Base-by-base conservation (phyloP, 2,888 invertebrate genomes). In the Ophioninae sp. region DNA sequence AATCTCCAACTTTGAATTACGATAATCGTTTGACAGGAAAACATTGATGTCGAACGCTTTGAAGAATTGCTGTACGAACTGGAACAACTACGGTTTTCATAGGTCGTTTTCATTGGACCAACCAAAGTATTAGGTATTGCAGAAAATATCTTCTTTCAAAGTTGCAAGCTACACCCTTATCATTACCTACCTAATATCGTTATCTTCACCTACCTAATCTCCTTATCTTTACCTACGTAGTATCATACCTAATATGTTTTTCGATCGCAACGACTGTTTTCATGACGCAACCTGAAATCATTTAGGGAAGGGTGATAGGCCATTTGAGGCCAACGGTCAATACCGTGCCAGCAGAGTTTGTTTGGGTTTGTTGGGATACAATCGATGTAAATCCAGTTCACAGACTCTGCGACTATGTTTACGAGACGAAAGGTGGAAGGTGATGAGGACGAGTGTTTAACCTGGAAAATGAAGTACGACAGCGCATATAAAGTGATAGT, bases 351-450 rank as follows among this genome's bases (percentile, higher is more conserved):
- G 6, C 20, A 7, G 17, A 17, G 23, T 3, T n/a, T 44, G 68
- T 59, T 6, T 69, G 23, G 17, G 13, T 44, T 51, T 68, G 41
- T 59, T 23, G 69, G 79, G 75, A 83, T 74, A 75, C 78, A 82
- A 67, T 78, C 77, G 79, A 72, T 56, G 83, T 85, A 51, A 59
- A 79, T 71, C 68, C 64, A 79, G 76, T 68, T 73, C 58, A 75
- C 69, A 51, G 84, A 77, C 78, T 69, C 75, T 51, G 86, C 87
- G 89, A 59, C 41, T 44, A 87, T 90, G 90, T 91, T 91, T 91
- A 90, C 89, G 87, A 89, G 89, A 87, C 86, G 88, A 89, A 89
- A 87, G 76, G 87, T 86, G 88, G 87, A 89, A 90, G 90, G 88
- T 87, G 85, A 88, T 85, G 84, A 61, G 85, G 86, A 85, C 84